Conservation (phyloP, 2,797 vertebrate species). For the Alouatta caraya region DNA sequence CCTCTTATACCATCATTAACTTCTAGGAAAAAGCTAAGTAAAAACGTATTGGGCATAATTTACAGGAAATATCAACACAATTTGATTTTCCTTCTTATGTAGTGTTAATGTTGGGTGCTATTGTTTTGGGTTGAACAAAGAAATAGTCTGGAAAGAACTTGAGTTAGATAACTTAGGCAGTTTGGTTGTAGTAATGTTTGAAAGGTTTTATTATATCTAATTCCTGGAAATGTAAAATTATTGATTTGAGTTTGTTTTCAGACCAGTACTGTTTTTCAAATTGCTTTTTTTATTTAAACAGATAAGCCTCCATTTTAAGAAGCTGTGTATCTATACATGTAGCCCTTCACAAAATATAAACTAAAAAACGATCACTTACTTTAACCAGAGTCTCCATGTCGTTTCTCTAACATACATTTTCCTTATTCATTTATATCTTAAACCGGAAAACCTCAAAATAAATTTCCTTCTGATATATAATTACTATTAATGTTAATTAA, state of each 20-base stretch:
- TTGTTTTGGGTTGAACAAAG: slow-evolving; percentile 24
- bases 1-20: background rate
- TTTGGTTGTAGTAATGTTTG: background rate
- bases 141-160: background rate
- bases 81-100: slow-evolving; percentile 35
- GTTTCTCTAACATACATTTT: background rate
- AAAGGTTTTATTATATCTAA: slow-evolving; percentile 30
- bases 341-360: background rate
- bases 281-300: background rate
- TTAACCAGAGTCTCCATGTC: background rate
- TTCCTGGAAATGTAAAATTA: background rate
- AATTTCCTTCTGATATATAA: background rate
- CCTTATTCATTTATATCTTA: background rate
- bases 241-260: background rate
- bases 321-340: background rate
- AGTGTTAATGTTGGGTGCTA: background rate
- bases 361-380: background rate
- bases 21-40: background rate
- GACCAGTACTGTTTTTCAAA: background rate
- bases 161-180: background rate
- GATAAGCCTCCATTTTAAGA: background rate
- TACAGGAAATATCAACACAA: background rate
- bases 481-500: background rate
- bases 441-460: background rate
- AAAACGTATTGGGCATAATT: slow-evolving; percentile 33